Conservation (phyloP, 1,140 invertebrate genomes). For the Eubasilissa regina region DNA sequence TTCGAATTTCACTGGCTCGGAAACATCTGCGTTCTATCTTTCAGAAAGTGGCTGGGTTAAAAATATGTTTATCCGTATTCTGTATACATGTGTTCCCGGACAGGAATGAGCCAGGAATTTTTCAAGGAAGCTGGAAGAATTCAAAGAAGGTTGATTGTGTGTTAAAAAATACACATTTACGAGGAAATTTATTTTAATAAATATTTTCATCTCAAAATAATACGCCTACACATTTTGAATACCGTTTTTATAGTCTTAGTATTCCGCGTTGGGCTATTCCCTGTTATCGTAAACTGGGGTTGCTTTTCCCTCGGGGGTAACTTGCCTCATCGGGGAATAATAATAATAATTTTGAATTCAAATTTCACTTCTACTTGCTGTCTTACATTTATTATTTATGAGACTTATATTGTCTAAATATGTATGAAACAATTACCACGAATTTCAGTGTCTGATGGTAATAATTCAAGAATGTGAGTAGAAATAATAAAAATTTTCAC, state of each 20-base stretch:
- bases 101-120: background rate
- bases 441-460: background rate
- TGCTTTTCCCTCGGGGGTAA: too few species aligned
- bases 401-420: too few species aligned
- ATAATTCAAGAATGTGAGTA: background rate
- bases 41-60: slow-evolving; percentile 40
- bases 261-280: too few species aligned
- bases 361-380: background rate
- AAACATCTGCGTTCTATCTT: slow-evolving; percentile 32
- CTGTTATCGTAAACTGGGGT: too few species aligned
- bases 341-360: background rate
- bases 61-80: slow-evolving; percentile 34
- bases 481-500: too few species aligned
- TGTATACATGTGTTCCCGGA: slow-evolving; percentile 27
- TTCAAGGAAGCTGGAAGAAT: slow-evolving; percentile 16
- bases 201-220: background rate
- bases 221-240: background rate
- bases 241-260: too few species aligned
- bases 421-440: background rate
- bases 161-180: background rate
- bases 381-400: background rate
- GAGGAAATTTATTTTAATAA: too few species aligned
- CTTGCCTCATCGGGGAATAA: background rate
- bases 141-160: slow-evolving; percentile 18
- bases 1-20: slow-evolving; percentile 11